Base-by-base conservation (phyloP, 1,140 invertebrate genomes). In the Dolichoris vasculosae region DNA sequence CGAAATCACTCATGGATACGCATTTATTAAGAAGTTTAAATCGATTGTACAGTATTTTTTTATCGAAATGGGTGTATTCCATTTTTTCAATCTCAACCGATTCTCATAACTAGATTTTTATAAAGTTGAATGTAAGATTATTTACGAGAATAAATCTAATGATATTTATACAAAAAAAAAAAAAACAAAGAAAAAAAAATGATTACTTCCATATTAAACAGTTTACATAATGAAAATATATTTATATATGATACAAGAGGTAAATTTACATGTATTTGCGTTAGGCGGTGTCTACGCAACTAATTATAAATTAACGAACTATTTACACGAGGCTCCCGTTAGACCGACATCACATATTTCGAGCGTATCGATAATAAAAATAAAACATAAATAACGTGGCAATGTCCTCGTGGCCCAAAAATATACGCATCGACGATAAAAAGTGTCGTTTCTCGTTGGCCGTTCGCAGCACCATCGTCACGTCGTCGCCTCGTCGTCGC, bases 231-330 rank as follows among this genome's bases (percentile, higher is more conserved):
- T 79, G 48, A n/a, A 76, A 26, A 84, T 84, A 67, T 85, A 89
- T 87, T 88, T 89, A 90, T 86, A 69, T 89, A 88, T 73, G 77
- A 86, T 46, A 64, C 43, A 87, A 83, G 84, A 86, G 90, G 90
- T 88, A 90, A 90, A 89, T 86, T 87, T 82, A 80, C n/a, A 86
- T 73, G 86, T 88, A 90, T 84, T 87, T 90, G 90, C 89, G 87
- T 89, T 89, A 89, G n/a, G 0, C 26, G 55, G 32, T 13, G 69
- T 26, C 32, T 35, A n/a, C 46, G 43, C 46, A n/a, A n/a, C 2
- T 23, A 40, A 8, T 1, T 64, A 23, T 17, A 13, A 35, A 80
- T 84, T 79, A 81, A 82, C 76, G 63, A 73, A 85, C 17, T 85
- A 85, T 85, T 85, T 85, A 85, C 84, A 85, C 1, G 32, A 77